Conservation (phyloP, 2,888 invertebrate genomes). For the Nesidiocoris tenuis region DNA sequence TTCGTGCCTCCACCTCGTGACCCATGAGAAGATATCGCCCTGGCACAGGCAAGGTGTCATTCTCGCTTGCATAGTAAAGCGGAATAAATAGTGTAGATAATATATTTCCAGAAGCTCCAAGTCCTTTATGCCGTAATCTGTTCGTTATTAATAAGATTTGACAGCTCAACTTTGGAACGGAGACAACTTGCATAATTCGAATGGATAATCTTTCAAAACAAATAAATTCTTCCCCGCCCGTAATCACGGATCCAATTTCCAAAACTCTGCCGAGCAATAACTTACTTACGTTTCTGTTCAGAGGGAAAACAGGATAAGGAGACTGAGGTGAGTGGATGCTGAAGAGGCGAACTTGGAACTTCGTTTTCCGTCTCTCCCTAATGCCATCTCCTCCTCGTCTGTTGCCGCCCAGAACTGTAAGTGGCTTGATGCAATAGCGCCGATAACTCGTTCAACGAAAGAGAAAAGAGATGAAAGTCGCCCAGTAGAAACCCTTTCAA, state of each 20-base stretch:
- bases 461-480: constrained; percentile 13
- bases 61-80: no score
- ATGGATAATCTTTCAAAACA: neutral
- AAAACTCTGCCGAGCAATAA: neutral
- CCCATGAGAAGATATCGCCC: no score
- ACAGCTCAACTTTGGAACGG: neutral
- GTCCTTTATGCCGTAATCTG: no score
- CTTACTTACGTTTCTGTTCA: neutral
- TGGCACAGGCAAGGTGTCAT: no score
- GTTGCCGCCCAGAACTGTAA: constrained; percentile 10
- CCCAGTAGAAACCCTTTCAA: neutral
- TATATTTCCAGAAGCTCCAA: no score
- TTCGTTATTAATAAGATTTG: neutral
- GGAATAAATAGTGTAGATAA: no score
- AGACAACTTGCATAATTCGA: neutral
- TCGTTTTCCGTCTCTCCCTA: neutral
- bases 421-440: constrained; percentile 15
- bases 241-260: neutral
- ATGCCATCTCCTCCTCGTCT: neutral
- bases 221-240: neutral
- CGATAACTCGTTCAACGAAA: constrained; percentile 8
- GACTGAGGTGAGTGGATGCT: neutral
- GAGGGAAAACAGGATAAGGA: neutral
- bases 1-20: no score
- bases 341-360: neutral